Evolutionary conservation across 2,797 vertebrate genomes (phyloP).

Genomic region (Serranus cabrilla): DNA sequence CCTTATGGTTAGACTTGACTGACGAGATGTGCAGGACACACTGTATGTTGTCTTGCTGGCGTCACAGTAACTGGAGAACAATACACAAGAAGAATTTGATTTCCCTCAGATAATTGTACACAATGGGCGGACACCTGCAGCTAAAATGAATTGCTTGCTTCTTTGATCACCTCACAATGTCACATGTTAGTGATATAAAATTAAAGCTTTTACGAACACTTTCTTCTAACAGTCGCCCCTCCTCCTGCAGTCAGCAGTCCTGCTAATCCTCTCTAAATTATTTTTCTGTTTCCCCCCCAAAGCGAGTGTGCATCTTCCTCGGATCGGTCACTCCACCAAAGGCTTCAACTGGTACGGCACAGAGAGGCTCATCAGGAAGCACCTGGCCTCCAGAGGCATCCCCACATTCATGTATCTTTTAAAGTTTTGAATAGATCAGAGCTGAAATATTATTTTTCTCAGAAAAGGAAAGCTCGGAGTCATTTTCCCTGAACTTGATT

Average conservation of each 20-base stretch:
- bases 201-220: background rate
- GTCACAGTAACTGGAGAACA: background rate
- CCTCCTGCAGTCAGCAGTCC: no score
- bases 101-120: background rate
- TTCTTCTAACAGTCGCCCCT: background rate
- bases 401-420: slow-evolving; percentile 92
- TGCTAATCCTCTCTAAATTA: background rate
- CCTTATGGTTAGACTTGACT: slow-evolving; percentile 34
- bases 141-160: background rate
- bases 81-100: background rate
- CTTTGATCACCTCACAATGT: background rate
- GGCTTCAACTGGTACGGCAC: slow-evolving; percentile 98
- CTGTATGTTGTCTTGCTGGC: background rate
- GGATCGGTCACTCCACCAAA: slow-evolving; percentile 92
- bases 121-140: background rate
- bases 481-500: slow-evolving; percentile 45
- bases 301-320: slow-evolving; percentile 95
- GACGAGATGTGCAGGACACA: slow-evolving; percentile 18
- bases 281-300: slow-evolving; percentile 35
- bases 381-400: slow-evolving; percentile 88
- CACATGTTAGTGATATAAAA: background rate
- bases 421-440: background rate
- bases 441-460: background rate
- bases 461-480: background rate
- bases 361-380: slow-evolving; percentile 92